Percentiles rank a stretch among this genome's conserved stretches.
Conservation (phyloP, 2,888 invertebrate genomes). For the Amitus sp. region DNA sequence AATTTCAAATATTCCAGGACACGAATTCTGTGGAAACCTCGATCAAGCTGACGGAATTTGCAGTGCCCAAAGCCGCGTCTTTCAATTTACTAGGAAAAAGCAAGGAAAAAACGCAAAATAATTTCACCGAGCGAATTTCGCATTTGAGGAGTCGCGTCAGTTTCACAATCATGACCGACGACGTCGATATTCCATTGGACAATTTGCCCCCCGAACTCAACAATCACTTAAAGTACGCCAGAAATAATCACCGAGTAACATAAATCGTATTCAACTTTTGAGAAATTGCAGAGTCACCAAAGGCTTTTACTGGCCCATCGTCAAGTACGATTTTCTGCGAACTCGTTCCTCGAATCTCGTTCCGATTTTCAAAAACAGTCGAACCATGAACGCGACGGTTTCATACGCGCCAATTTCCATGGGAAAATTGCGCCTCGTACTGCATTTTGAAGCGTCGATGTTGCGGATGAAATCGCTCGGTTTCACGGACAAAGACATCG, state of each 20-base stretch:
- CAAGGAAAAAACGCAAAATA: conserved; percentile 17
- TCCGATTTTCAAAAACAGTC: conserved; percentile 71
- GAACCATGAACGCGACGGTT: conserved; percentile 75
- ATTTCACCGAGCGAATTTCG: conserved; percentile 70
- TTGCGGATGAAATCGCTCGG: conserved; percentile 79
- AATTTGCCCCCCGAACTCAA: conserved; percentile 78
- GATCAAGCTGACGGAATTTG: conserved; percentile 77
- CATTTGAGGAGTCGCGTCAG: conserved; percentile 80
- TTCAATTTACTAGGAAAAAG: conserved; percentile 76
- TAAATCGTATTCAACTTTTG: not conserved
- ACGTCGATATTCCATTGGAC: conserved; percentile 72
- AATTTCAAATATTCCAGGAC: conserved; percentile 42
- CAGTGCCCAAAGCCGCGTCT: conserved; percentile 78
- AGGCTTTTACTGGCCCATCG: conserved; percentile 80
- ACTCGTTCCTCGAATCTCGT: conserved; percentile 81
- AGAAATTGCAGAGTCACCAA: not conserved
- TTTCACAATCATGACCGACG: conserved; percentile 82
- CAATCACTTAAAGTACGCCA: conserved; percentile 70
- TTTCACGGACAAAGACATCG: conserved; percentile 92
- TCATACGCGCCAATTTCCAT: conserved; percentile 80
- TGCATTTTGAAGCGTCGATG: conserved; percentile 82
- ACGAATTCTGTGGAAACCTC: conserved; percentile 70
- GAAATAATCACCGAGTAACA: too few relatives aligned
- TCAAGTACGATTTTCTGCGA: conserved; percentile 85
- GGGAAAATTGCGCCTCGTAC: conserved; percentile 80